Base-by-base conservation (phyloP, 2,797 vertebrate species). In the Anas georgica region DNA sequence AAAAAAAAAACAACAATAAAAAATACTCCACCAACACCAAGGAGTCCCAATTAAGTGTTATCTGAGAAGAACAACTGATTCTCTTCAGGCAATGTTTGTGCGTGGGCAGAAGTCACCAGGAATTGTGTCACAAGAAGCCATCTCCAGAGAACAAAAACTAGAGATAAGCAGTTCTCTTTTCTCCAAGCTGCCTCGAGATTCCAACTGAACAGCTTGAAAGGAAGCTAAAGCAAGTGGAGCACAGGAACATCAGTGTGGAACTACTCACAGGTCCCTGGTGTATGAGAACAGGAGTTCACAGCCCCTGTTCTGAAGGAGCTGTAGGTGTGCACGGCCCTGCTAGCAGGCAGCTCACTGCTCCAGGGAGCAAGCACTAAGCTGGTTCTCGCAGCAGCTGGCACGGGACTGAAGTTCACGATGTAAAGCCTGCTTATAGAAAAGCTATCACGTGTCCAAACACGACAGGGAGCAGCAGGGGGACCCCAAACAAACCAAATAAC, bases 281-380 rank as follows among this genome's bases (percentile, higher is more conserved):
- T 39, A 75, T 8, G 25, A 73, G 39, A 62, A 29, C 2, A 46
- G 0, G 1, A 45, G 12, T 25, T 18, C 54, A 43, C 31, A 7
- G 10, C 2, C 39, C 46, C 45, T 68, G 10, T 23, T 23, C 25
- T 46, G n/a, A 8, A 22, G 12, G 26, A 78, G 20, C 39, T 21
- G 35, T 9, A 46, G 6, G 4, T 4, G 12, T 16, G 29, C 7
- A 6, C 0, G 1, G 4, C 21, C n/a, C 35, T 31, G 8, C 41
- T 31, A 31, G 7, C 64, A 37, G 21, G 15, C 21, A 41, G 33
- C 3, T 0, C 31, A 45, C 29, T 54, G 29, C 37, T 54, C 31
- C 25, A 20, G 12, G 16, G 48, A 67, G n/a, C 20, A 54, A 14
- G 52, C 8, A 8, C 0, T 7, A 55, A 55, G n/a, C 13, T 5